Conservation (phyloP, 2,888 invertebrate genomes). For the Germaria angustata region DNA sequence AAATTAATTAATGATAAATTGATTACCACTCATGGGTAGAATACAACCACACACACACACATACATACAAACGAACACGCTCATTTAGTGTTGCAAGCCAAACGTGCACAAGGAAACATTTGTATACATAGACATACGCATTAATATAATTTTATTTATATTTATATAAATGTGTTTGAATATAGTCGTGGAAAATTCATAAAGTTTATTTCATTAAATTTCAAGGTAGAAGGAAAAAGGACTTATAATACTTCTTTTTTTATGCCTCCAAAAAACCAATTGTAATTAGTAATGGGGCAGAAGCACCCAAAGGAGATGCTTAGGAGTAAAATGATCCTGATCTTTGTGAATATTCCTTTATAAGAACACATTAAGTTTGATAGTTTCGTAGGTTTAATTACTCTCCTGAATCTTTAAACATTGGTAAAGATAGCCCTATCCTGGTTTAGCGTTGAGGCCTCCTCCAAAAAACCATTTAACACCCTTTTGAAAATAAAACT, state of each 20-base stretch:
- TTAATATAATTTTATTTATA: neutral
- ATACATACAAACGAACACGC: neutral
- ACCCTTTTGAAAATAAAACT: no score
- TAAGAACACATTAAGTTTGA: no score
- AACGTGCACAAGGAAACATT: neutral
- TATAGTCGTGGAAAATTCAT: neutral
- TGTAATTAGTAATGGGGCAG: no score
- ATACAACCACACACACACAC: neutral
- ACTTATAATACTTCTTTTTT: neutral
- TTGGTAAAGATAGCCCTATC: no score
- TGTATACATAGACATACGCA: neutral
- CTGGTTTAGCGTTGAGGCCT: no score
- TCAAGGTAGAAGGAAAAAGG: neutral
- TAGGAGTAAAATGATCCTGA: no score
- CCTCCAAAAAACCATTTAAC: no score
- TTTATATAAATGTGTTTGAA: neutral
- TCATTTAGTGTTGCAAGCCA: neutral
- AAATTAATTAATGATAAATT: slow-evolving; percentile 64
- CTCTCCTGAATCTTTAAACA: no score
- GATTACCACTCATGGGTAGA: slow-evolving; percentile 46
- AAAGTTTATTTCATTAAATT: slow-evolving; percentile 5
- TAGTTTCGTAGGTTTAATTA: no score
- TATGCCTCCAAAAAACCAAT: no score
- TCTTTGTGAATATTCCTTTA: no score
- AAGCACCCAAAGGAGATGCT: no score